phyloP scores from a whole-genome alignment of 2,888 invertebrate species.

The Drosophila maculinotata region DNA sequence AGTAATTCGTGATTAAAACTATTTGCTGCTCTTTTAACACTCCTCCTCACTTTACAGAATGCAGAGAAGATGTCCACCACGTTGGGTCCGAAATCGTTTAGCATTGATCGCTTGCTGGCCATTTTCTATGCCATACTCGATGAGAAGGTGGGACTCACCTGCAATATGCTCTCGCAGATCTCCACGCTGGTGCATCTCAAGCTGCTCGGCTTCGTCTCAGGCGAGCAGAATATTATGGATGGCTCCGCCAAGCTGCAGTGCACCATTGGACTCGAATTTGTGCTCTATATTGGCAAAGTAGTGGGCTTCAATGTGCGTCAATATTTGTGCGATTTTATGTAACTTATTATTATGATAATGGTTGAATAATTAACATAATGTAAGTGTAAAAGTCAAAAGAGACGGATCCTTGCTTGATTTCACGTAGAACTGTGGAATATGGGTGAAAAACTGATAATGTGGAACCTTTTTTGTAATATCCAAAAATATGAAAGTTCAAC shows the following conservation, averaged over 20 bases:
- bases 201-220: constrained; percentile 89
- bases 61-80: constrained; percentile 88
- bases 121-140: constrained; percentile 96
- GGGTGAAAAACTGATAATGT: no score
- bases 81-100: constrained; percentile 93
- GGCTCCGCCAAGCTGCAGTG: constrained; percentile 95
- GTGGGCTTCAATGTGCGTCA: constrained; percentile 91
- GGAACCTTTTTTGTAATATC: no score
- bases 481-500: no score
- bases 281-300: constrained; percentile 90
- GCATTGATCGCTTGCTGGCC: constrained; percentile 92
- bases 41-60: constrained; percentile 70
- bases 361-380: background rate
- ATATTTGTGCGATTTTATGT: constrained; percentile 90
- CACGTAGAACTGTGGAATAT: no score
- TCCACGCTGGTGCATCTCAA: constrained; percentile 94
- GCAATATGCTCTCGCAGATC: constrained; percentile 94
- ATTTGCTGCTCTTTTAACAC: background rate
- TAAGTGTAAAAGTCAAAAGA: background rate
- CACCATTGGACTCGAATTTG: constrained; percentile 92
- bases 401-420: no score
- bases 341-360: constrained; percentile 1
- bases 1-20: background rate
- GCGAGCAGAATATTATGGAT: constrained; percentile 88
- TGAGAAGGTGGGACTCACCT: constrained; percentile 93